phyloP scores from a whole-genome alignment of 2,113 vertebrate genomes.

The Albula goreensis region DNA sequence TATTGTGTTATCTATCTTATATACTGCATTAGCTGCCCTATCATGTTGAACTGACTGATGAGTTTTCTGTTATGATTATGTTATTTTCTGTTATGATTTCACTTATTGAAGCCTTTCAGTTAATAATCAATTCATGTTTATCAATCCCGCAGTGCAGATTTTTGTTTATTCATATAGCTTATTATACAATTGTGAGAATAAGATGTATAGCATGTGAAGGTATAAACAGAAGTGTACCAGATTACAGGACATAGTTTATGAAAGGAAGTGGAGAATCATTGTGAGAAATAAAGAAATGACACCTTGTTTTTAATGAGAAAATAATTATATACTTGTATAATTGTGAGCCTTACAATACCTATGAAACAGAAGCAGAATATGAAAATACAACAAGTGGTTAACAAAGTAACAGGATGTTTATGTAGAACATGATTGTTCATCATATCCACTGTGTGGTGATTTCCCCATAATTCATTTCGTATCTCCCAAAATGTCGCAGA shows the following conservation, averaged over 20 bases:
- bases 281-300: conserved; percentile 54
- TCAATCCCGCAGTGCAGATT: background rate
- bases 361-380: conserved; percentile 87
- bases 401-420: conserved; percentile 73
- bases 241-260: background rate
- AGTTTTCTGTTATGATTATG: background rate
- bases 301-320: conserved; percentile 95
- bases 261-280: background rate
- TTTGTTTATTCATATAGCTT: background rate
- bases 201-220: too few species aligned
- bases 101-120: background rate
- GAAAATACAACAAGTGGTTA: conserved; percentile 84
- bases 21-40: background rate
- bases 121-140: background rate
- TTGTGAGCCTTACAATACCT: conserved; percentile 85
- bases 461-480: conserved; percentile 42
- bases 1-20: background rate
- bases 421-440: conserved; percentile 48
- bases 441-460: conserved; percentile 30
- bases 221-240: background rate
- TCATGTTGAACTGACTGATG: background rate
- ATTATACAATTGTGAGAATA: too few species aligned
- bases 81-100: background rate
- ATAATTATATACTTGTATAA: conserved; percentile 88
- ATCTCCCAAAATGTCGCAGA: conserved; percentile 12